Evolutionary conservation across 2,888 invertebrate genomes (phyloP).

Genomic region (Pammene aurita): DNA sequence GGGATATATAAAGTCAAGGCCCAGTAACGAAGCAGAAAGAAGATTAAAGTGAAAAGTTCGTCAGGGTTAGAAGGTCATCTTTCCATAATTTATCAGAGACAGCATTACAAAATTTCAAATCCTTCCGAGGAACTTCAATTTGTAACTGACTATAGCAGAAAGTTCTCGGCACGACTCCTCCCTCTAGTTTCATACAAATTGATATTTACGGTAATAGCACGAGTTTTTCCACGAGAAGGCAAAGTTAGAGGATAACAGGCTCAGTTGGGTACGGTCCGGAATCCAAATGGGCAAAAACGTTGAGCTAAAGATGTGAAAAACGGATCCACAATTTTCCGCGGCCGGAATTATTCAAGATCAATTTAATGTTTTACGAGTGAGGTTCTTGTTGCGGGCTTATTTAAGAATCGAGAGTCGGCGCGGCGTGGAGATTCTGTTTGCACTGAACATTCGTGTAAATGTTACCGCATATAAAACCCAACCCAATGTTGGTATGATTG

Average conservation of each 20-base stretch:
- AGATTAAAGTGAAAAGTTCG: constrained; percentile 41
- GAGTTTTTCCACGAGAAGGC: constrained; percentile 78
- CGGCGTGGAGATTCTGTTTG: constrained; percentile 50
- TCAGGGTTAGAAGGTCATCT: constrained; percentile 34
- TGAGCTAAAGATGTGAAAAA: constrained; percentile 72
- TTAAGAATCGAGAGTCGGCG: constrained; percentile 46
- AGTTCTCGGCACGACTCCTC: constrained; percentile 68
- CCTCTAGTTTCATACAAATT: constrained; percentile 82
- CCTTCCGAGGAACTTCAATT: constrained; percentile 72
- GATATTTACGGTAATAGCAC: constrained; percentile 82
- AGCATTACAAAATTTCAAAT: constrained; percentile 64
- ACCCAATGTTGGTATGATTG: not conserved
- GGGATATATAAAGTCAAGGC: constrained; percentile 30
- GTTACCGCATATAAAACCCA: constrained; percentile 27
- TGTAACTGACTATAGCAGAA: constrained; percentile 69
- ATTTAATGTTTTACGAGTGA: constrained; percentile 67
- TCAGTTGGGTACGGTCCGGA: constrained; percentile 71
- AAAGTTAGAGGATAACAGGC: constrained; percentile 78
- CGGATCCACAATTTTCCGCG: constrained; percentile 66
- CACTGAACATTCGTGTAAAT: constrained; percentile 34
- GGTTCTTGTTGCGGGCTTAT: constrained; percentile 54
- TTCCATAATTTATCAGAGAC: constrained; percentile 41
- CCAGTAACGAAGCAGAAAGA: constrained; percentile 31
- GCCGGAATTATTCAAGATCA: constrained; percentile 68
- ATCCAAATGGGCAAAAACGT: constrained; percentile 75